Percentiles rank a stretch among this genome's conserved stretches.
These are phyloP conservation scores for Cyanoderma ruficeps DNA, from an alignment of 2,113 vertebrate genomes.

Conservation along the genomic window DNA sequence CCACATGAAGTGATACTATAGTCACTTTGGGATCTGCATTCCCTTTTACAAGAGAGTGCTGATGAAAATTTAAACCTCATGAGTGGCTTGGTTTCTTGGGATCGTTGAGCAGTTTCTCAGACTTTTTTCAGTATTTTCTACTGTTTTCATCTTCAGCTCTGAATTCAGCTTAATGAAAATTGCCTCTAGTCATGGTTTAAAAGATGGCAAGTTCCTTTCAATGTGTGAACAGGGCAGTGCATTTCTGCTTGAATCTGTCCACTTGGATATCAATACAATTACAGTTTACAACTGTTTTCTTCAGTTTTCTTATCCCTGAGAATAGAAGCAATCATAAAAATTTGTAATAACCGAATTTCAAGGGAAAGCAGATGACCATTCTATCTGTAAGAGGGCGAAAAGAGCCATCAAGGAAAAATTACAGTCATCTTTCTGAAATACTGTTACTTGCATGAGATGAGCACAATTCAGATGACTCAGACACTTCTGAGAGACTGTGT, in stretches of 20 bases:
- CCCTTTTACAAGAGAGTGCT: neutral
- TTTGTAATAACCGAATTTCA: neutral
- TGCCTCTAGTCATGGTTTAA: neutral
- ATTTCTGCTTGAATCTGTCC: neutral
- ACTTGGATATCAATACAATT: neutral
- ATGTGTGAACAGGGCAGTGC: neutral
- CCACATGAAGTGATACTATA: neutral
- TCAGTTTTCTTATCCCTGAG: neutral
- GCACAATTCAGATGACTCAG: neutral
- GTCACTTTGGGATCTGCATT: neutral
- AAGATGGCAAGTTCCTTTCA: neutral
- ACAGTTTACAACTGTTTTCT: neutral
- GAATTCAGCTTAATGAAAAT: neutral
- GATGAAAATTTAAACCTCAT: neutral
- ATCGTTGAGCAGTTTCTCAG: neutral
- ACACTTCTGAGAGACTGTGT: neutral
- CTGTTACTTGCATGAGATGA: neutral
- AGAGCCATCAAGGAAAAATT: neutral
- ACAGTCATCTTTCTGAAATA: neutral
- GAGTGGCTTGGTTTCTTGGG: neutral
- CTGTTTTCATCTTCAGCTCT: neutral
- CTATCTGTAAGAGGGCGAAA: neutral
- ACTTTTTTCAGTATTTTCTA: neutral
- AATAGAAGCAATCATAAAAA: neutral
- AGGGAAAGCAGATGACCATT: neutral